Percentiles rank a stretch among this genome's conserved stretches.
These are phyloP conservation scores for Plusia festucae DNA, from an alignment of 2,888 invertebrate genomes.

Conservation along the genomic window DNA sequence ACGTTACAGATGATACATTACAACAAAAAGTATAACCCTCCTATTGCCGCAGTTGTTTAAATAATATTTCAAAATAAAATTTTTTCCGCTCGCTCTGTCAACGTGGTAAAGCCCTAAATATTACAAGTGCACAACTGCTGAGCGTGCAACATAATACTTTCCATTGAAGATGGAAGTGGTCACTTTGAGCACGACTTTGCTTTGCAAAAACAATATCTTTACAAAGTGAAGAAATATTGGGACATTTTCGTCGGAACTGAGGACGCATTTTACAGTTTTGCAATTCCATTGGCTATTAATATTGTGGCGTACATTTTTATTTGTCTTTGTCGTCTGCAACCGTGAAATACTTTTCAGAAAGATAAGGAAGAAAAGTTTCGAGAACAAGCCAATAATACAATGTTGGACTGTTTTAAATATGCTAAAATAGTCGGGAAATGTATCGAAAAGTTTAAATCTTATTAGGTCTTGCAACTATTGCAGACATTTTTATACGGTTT, in stretches of 20 bases:
- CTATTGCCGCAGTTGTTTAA: too few species aligned
- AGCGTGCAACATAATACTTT: slow-evolving; percentile 76
- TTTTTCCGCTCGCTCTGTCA: slow-evolving; percentile 46
- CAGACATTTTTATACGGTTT: slow-evolving; percentile 7
- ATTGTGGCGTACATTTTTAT: slow-evolving; percentile 35
- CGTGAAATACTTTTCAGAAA: slow-evolving; percentile 21
- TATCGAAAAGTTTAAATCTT: not conserved
- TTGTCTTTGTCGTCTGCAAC: slow-evolving; percentile 37
- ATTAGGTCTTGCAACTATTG: slow-evolving; percentile 12
- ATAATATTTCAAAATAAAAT: not conserved
- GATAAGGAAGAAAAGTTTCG: slow-evolving; percentile 21
- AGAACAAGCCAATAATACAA: slow-evolving; percentile 5
- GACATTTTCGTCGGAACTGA: slow-evolving; percentile 56
- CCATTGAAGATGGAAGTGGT: slow-evolving; percentile 75
- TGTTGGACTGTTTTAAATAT: slow-evolving; percentile 1
- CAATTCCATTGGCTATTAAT: slow-evolving; percentile 50
- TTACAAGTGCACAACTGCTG: slow-evolving; percentile 76
- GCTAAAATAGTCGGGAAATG: not conserved
- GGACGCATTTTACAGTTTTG: slow-evolving; percentile 55
- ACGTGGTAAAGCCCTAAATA: slow-evolving; percentile 46
- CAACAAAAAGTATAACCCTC: too few species aligned
- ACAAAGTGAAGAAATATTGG: slow-evolving; percentile 64
- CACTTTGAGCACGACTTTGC: slow-evolving; percentile 70
- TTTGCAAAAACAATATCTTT: slow-evolving; percentile 66
- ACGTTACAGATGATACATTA: too few species aligned